These are phyloP conservation scores for Dromius quadrimaculatus DNA, from an alignment of 2,888 invertebrate genomes.

Conservation along the genomic window DNA sequence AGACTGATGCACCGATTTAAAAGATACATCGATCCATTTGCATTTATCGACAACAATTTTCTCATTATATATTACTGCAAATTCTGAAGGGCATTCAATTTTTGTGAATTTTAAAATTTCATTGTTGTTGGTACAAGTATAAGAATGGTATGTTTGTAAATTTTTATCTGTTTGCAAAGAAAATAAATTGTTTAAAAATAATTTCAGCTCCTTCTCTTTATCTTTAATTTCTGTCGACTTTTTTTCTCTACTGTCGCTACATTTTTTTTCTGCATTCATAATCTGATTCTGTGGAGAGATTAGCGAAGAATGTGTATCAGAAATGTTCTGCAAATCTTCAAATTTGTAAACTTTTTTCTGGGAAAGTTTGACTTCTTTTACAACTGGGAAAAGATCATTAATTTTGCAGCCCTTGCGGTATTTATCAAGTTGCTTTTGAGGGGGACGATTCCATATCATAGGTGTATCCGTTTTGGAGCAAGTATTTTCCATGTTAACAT, in stretches of 20 bases:
- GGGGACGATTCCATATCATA: constrained; percentile 50
- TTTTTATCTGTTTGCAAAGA: background rate
- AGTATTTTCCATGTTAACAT: constrained; percentile 44
- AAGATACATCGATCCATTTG: constrained; percentile 45
- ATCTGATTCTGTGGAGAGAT: background rate
- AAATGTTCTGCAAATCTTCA: background rate
- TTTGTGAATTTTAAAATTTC: background rate
- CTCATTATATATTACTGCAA: background rate
- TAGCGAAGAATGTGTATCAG: background rate
- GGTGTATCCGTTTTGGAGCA: constrained; percentile 47
- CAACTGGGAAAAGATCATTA: background rate
- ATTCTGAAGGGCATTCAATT: background rate
- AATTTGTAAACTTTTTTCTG: background rate
- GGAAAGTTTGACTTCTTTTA: background rate
- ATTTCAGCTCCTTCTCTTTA: background rate
- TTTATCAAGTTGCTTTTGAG: constrained; percentile 36
- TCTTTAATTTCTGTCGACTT: background rate
- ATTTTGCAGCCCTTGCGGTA: constrained; percentile 41
- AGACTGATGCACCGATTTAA: constrained; percentile 44
- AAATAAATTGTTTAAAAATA: background rate
- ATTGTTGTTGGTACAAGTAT: background rate
- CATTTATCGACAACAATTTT: constrained; percentile 24
- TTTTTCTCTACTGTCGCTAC: background rate
- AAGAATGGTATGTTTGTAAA: background rate
- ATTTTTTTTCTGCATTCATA: background rate